Evolutionary conservation across 2,888 invertebrate species (phyloP).

Genomic region (Rhopalosiphum nymphaeae): DNA sequence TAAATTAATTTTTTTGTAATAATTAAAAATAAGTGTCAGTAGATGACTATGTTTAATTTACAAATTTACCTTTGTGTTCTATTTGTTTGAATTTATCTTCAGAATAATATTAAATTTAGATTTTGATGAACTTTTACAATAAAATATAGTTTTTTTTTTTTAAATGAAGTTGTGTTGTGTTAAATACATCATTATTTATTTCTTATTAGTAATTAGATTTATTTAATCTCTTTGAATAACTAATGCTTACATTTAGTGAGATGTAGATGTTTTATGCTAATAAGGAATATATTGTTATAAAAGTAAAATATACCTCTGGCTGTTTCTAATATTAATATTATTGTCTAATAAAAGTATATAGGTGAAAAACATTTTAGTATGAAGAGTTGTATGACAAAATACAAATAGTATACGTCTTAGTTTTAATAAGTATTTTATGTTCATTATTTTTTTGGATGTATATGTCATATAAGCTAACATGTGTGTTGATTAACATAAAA

Average conservation of each 20-base stretch:
- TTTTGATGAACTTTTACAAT: background rate
- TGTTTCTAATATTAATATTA: background rate
- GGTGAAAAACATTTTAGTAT: background rate
- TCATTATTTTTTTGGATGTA: background rate
- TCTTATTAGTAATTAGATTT: background rate
- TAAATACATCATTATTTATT: background rate
- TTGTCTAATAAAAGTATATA: background rate
- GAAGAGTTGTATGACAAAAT: background rate
- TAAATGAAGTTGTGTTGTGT: no score
- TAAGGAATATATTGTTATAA: background rate
- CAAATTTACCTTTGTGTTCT: background rate
- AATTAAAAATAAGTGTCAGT: background rate
- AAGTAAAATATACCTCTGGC: background rate
- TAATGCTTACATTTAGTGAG: background rate
- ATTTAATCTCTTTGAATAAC: background rate
- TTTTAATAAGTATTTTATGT: background rate
- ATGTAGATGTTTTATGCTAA: background rate
- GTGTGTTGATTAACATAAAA: background rate
- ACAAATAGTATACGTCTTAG: background rate
- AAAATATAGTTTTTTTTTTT: conserved; percentile 4
- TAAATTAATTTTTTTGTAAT: conserved; percentile 4
- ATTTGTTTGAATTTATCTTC: background rate
- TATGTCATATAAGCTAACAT: background rate
- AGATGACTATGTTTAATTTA: background rate
- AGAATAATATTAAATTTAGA: conserved; percentile 15